phyloP scores from a whole-genome alignment of 2,888 invertebrate species.

The Ferrisia virgata region DNA sequence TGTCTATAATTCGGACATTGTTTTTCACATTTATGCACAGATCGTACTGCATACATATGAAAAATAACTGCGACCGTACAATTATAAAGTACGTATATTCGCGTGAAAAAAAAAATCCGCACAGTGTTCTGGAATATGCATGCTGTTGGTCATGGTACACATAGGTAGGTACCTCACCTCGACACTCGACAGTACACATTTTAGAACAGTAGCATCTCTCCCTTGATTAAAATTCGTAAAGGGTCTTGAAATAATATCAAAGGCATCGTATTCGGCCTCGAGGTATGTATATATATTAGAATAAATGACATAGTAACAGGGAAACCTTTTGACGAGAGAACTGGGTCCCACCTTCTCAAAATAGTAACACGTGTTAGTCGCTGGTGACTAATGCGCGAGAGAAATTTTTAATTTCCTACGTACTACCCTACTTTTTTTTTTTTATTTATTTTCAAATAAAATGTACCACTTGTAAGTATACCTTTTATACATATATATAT shows the following conservation, averaged over 20 bases:
- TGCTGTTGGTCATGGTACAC: not conserved
- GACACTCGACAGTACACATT: not conserved
- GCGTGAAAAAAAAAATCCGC: not conserved
- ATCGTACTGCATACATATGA: not conserved
- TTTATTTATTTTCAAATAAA: constrained; percentile 28
- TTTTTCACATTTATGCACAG: not conserved
- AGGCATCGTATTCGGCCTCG: constrained; percentile 23
- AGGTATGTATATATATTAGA: constrained; percentile 31
- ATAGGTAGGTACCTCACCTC: too few species aligned
- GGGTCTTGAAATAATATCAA: constrained; percentile 29
- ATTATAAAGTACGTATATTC: not conserved
- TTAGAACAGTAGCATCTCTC: not conserved
- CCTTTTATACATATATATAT: constrained; percentile 21
- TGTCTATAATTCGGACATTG: not conserved
- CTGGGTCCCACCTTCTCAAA: constrained; percentile 24
- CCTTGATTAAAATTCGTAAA: constrained; percentile 21
- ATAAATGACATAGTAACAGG: constrained; percentile 19
- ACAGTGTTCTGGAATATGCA: too few species aligned
- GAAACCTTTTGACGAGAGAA: constrained; percentile 29
- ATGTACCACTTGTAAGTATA: constrained; percentile 13
- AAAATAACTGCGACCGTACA: not conserved
- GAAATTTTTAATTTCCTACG: constrained; percentile 29
- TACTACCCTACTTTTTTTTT: constrained; percentile 19
- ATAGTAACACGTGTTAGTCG: constrained; percentile 27
- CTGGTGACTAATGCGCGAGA: constrained; percentile 22